Conservation (phyloP, 2,113 vertebrate species). For the Oplegnathus fasciatus region DNA sequence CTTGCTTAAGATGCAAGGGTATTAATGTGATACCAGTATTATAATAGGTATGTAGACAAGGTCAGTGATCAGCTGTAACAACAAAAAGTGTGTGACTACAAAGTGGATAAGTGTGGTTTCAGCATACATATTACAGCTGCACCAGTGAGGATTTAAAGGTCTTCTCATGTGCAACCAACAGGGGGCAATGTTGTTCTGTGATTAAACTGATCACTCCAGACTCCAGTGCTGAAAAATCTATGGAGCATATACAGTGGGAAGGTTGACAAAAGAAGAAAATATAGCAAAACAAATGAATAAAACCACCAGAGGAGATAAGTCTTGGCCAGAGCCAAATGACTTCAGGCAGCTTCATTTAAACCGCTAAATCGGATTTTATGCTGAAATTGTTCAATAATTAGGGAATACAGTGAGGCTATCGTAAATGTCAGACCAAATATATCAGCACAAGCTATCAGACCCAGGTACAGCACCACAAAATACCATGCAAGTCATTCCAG, state of each 20-base stretch:
- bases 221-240: slow-evolving; percentile 44
- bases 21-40: slow-evolving; percentile 23
- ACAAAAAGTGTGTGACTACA: not conserved
- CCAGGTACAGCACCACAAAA: slow-evolving; percentile 50
- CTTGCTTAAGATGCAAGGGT: slow-evolving; percentile 19
- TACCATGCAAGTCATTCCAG: slow-evolving; percentile 42
- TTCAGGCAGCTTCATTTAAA: slow-evolving; percentile 75
- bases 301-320: slow-evolving; percentile 75
- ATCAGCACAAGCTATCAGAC: slow-evolving; percentile 67
- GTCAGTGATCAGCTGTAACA: slow-evolving; percentile 50
- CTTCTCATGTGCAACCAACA: slow-evolving; percentile 70
- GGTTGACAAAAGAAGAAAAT: slow-evolving; percentile 70
- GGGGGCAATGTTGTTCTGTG: slow-evolving; percentile 85
- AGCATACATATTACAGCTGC: slow-evolving; percentile 39
- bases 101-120: slow-evolving; percentile 11
- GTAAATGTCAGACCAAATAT: slow-evolving; percentile 72
- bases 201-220: slow-evolving; percentile 43
- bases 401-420: slow-evolving; percentile 67
- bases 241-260: slow-evolving; percentile 59
- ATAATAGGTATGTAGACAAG: slow-evolving; percentile 43
- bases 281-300: slow-evolving; percentile 77
- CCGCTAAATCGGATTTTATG: slow-evolving; percentile 78
- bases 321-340: slow-evolving; percentile 70
- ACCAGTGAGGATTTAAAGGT: not conserved
- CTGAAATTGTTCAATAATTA: slow-evolving; percentile 80